These are phyloP conservation scores for Artemia sinica DNA, from an alignment of 2,888 invertebrate species.

Conservation along the genomic window DNA sequence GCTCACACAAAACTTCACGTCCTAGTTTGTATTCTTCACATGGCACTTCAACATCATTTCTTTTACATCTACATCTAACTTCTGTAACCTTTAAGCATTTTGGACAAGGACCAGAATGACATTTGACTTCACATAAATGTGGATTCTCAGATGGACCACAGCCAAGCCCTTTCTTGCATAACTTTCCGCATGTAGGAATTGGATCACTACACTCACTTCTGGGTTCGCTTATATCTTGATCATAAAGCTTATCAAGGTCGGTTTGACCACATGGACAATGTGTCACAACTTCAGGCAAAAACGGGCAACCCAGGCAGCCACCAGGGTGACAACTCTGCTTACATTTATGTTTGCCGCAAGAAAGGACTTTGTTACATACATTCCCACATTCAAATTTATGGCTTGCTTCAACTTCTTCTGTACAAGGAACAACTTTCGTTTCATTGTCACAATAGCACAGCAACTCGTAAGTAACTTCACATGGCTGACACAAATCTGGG, in stretches of 20 bases:
- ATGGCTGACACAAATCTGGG: conserved; percentile 53
- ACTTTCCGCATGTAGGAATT: conserved; percentile 58
- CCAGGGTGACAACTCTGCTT: conserved; percentile 48
- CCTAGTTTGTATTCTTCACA: conserved; percentile 52
- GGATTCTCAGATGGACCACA: conserved; percentile 47
- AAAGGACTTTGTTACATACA: conserved; percentile 41
- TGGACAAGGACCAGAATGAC: conserved; percentile 56
- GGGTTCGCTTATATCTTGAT: conserved; percentile 28
- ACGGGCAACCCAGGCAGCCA: conserved; percentile 45
- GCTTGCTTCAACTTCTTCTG: conserved; percentile 36
- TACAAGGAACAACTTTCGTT: conserved; percentile 44
- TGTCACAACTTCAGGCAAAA: conserved; percentile 42
- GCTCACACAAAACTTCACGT: conserved; percentile 64
- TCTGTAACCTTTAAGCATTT: conserved; percentile 55
- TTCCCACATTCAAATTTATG: conserved; percentile 43
- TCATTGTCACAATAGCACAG: conserved; percentile 53
- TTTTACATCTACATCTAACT: conserved; percentile 67
- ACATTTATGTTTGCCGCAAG: conserved; percentile 54
- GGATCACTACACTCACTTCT: conserved; percentile 58
- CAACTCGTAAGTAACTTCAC: conserved; percentile 45
- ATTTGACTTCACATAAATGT: conserved; percentile 49
- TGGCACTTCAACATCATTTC: conserved; percentile 59
- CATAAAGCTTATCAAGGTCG: conserved; percentile 30
- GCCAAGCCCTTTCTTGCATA: conserved; percentile 42
- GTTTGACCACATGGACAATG: conserved; percentile 62